A percentile compares a stretch with the other conserved stretches of the same genome.
phyloP scores from a whole-genome alignment of 1,140 invertebrate genomes.

The Nasonia longicornis region DNA sequence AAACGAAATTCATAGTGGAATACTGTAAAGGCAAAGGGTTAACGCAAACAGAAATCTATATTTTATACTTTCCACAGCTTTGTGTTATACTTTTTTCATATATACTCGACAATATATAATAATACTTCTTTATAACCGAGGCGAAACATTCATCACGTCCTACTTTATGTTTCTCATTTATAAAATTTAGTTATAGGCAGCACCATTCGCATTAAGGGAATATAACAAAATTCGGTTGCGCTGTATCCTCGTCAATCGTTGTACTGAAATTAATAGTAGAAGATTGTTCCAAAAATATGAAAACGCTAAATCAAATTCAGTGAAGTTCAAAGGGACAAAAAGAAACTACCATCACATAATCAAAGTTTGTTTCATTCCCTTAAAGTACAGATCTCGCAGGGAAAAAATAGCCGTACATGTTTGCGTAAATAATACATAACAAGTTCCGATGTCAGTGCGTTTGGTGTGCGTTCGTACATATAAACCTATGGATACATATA shows the following conservation, averaged over 20 bases:
- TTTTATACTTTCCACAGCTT: constrained; percentile 1
- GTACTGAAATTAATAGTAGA: background rate
- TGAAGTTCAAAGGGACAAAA: background rate
- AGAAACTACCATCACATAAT: background rate
- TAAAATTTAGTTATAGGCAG: background rate
- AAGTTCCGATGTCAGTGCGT: background rate
- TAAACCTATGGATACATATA: background rate
- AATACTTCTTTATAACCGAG: background rate
- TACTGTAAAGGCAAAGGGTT: background rate
- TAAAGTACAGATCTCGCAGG: no score
- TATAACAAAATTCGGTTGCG: no score
- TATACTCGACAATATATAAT: background rate
- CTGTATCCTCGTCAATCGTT: background rate
- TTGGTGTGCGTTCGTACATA: background rate
- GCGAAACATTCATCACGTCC: background rate
- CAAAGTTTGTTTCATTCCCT: no score
- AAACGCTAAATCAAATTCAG: background rate
- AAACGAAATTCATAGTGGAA: background rate
- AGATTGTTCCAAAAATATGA: background rate
- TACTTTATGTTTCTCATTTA: background rate
- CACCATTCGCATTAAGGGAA: background rate
- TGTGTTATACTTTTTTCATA: background rate
- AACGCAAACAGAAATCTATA: background rate
- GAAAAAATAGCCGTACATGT: background rate
- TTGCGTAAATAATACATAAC: background rate